These are phyloP conservation scores for Tethya wilhelma DNA, from an alignment of 37 sponge, comb jelly and placozoan genomes.

Conservation along the genomic window DNA sequence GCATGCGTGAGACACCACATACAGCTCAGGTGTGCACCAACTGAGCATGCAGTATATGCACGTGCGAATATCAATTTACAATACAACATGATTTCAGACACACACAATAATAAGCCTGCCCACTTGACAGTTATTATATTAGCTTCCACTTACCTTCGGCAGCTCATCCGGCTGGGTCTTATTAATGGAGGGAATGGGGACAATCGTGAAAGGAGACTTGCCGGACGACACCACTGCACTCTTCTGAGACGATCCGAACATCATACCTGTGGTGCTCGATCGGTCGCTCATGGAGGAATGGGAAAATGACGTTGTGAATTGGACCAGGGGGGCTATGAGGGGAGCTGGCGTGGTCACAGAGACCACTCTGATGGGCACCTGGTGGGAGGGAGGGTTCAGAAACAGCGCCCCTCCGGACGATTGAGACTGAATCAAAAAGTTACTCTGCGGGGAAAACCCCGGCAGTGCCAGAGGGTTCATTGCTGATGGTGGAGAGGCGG, in stretches of 20 bases:
- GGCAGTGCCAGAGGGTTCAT: conserved; percentile 7
- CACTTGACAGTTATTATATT: too few species aligned
- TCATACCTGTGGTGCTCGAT: not conserved
- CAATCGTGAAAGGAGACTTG: conserved; percentile 45
- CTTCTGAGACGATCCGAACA: not conserved
- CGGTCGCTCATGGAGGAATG: too few species aligned
- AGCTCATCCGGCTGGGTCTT: conserved; percentile 28
- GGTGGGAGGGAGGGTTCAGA: conserved; percentile 19
- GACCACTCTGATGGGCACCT: conserved; percentile 36
- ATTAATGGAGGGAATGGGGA: conserved; percentile 53
- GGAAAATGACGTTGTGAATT: not conserved
- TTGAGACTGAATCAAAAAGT: not conserved
- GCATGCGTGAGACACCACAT: too few species aligned
- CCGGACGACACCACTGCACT: not conserved
- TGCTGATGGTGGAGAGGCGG: conserved; percentile 4
- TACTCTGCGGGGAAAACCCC: not conserved
- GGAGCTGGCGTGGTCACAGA: conserved; percentile 20
- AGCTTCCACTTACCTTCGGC: conserved; percentile 1
- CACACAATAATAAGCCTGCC: too few species aligned
- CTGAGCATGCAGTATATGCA: too few species aligned
- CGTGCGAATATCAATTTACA: too few species aligned
- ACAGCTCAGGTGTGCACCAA: too few species aligned
- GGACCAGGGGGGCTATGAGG: conserved; percentile 3
- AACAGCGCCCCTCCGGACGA: conserved; percentile 8
- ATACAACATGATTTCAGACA: too few species aligned